Conservation (phyloP, 2,113 vertebrate species). For the Podocnemis expansa region DNA sequence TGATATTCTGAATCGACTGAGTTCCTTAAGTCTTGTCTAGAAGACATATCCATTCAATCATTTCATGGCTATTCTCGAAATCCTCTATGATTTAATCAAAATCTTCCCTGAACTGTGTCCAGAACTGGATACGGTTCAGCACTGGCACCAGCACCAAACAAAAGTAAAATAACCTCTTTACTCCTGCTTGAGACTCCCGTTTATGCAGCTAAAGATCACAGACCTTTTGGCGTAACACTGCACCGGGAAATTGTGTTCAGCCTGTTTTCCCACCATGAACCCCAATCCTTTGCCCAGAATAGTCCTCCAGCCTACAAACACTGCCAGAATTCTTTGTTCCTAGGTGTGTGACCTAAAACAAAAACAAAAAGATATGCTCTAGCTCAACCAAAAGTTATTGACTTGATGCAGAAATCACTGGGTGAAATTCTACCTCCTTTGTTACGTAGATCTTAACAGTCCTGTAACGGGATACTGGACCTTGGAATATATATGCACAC, state of each 20-base stretch:
- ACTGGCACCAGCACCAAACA: conserved; percentile 23
- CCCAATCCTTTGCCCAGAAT: conserved; percentile 16
- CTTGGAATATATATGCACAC: too few relatives aligned
- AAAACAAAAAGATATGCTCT: too few relatives aligned
- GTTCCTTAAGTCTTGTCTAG: not conserved
- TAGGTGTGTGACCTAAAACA: too few relatives aligned
- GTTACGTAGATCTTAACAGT: too few relatives aligned
- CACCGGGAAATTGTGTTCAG: conserved; percentile 2
- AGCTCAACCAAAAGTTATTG: too few relatives aligned
- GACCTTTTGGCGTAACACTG: conserved; percentile 60
- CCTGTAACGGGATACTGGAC: too few relatives aligned
- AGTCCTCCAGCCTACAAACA: not conserved
- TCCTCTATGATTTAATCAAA: not conserved
- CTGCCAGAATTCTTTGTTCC: too few relatives aligned
- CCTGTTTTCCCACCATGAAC: not conserved
- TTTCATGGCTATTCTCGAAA: not conserved
- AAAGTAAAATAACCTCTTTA: conserved; percentile 44
- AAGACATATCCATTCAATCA: not conserved
- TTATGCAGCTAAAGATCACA: conserved; percentile 52
- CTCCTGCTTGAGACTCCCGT: conserved; percentile 57
- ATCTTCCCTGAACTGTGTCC: not conserved
- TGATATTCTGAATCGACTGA: not conserved
- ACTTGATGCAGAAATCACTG: too few relatives aligned
- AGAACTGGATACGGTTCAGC: conserved; percentile 14
- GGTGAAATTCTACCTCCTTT: too few relatives aligned